These are phyloP conservation scores for Aphodius granarius DNA, from an alignment of 2,888 invertebrate species.

Conservation along the genomic window DNA sequence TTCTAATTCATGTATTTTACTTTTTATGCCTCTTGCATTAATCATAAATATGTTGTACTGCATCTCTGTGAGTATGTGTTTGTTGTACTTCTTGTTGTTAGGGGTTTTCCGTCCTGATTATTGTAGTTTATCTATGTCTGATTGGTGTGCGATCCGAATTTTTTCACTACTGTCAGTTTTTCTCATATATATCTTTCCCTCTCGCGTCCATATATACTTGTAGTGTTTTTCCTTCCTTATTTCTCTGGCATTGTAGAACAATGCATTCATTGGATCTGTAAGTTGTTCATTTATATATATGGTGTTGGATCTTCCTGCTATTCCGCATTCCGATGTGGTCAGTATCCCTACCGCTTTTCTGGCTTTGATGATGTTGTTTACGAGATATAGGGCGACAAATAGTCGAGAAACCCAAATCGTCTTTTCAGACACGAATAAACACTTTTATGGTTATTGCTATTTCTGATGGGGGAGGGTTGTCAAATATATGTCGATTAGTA, in stretches of 20 bases:
- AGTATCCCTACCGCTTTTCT: neutral
- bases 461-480: too few species aligned
- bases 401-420: too few species aligned
- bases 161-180: neutral
- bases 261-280: neutral
- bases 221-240: neutral
- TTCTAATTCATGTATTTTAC: neutral
- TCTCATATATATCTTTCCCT: neutral
- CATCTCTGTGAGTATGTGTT: neutral
- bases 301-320: neutral
- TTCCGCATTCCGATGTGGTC: neutral
- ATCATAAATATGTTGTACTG: neutral
- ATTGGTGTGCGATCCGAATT: neutral
- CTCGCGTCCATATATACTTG: neutral
- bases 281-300: neutral
- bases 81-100: neutral
- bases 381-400: too few species aligned
- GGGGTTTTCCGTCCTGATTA: neutral
- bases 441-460: too few species aligned
- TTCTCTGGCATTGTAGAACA: neutral
- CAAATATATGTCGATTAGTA: too few species aligned
- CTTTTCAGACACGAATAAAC: too few species aligned
- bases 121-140: neutral
- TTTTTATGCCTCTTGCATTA: neutral
- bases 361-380: neutral